Conservation (phyloP, 2,113 vertebrate species). For the Dermatemys mawii region DNA sequence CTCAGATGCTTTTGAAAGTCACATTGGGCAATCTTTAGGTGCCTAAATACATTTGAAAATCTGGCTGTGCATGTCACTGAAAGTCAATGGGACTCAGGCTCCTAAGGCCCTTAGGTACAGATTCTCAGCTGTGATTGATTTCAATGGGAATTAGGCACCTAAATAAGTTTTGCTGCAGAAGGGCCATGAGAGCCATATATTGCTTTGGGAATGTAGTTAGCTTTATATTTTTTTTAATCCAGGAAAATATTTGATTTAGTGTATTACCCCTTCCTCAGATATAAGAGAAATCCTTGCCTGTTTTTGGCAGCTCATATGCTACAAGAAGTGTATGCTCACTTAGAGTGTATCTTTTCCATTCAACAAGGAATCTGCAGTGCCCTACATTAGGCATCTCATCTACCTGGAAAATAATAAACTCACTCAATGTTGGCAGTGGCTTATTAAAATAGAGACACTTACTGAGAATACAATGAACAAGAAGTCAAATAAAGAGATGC, state of each 20-base stretch:
- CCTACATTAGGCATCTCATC: background rate
- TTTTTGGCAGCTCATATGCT: background rate
- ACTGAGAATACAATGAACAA: background rate
- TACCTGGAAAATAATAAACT: background rate
- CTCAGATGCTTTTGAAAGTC: background rate
- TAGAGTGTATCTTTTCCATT: no score
- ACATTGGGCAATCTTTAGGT: background rate
- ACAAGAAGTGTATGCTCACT: background rate
- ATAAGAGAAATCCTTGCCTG: background rate
- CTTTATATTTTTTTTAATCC: background rate
- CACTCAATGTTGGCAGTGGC: background rate
- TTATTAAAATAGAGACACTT: background rate
- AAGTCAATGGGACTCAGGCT: background rate
- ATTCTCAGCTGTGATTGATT: background rate
- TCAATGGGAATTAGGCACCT: background rate
- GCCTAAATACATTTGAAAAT: background rate
- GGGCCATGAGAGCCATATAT: background rate
- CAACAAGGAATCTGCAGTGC: background rate
- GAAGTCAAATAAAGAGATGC: background rate
- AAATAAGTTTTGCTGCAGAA: background rate
- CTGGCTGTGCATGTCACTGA: background rate
- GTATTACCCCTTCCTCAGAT: background rate
- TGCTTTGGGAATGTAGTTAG: background rate
- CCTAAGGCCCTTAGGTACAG: background rate
- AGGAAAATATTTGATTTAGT: background rate